These are phyloP conservation scores for Apolygus lucorum DNA, from an alignment of 1,140 invertebrate species.

Conservation along the genomic window DNA sequence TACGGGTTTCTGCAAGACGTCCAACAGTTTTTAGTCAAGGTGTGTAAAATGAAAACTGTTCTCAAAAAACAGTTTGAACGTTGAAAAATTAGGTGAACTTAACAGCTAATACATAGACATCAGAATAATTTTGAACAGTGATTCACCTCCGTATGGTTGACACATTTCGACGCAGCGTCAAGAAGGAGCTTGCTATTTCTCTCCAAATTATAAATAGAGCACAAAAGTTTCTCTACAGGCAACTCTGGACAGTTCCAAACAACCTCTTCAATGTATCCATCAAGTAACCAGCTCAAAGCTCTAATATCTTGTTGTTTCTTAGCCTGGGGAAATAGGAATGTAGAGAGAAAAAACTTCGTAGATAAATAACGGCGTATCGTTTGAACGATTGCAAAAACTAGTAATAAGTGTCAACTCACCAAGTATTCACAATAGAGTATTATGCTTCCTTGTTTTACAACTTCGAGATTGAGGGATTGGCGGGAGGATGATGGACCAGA, in stretches of 20 bases:
- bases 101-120: too few relatives aligned
- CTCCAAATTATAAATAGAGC: constrained; percentile 13
- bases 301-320: constrained; percentile 48
- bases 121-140: too few relatives aligned
- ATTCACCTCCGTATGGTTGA: constrained; percentile 7
- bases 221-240: constrained; percentile 25
- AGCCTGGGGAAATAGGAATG: constrained; percentile 36
- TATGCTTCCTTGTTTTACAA: constrained; percentile 40
- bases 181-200: constrained; percentile 20
- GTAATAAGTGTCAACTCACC: constrained; percentile 43
- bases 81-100: too few relatives aligned
- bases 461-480: constrained; percentile 25
- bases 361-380: too few relatives aligned
- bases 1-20: too few relatives aligned
- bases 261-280: constrained; percentile 46
- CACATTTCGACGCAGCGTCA: constrained; percentile 10
- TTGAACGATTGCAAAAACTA: too few relatives aligned
- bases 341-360: not conserved
- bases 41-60: too few relatives aligned
- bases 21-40: too few relatives aligned
- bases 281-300: constrained; percentile 48
- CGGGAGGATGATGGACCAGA: constrained; percentile 42
- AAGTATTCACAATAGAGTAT: constrained; percentile 63
- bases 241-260: constrained; percentile 43
- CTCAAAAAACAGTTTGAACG: too few relatives aligned